phyloP scores from a whole-genome alignment of 1,140 invertebrate species.

The Hylyphantes graminicola region DNA sequence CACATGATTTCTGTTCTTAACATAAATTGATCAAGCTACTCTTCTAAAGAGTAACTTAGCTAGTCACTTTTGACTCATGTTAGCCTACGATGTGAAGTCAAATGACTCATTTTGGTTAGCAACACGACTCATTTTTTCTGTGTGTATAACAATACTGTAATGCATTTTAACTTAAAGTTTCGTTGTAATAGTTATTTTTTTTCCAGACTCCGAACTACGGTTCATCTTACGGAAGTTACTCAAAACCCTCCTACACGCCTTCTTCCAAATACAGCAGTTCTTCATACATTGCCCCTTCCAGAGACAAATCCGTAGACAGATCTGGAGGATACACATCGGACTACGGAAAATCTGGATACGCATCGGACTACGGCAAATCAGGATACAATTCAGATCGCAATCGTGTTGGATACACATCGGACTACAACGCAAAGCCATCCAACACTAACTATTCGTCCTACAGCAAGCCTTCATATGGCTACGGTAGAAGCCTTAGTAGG shows the following conservation, averaged over 20 bases:
- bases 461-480: constrained; percentile 8
- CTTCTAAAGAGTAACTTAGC: too few relatives aligned
- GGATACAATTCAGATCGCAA: constrained; percentile 51
- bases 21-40: too few relatives aligned
- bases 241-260: constrained; percentile 41
- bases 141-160: neutral
- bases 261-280: constrained; percentile 11
- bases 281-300: constrained; percentile 25
- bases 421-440: constrained; percentile 43
- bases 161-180: too few relatives aligned
- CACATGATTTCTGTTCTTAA: too few relatives aligned
- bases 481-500: constrained; percentile 36
- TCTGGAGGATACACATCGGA: constrained; percentile 59
- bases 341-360: constrained; percentile 59
- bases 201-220: constrained; percentile 43
- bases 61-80: too few relatives aligned
- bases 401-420: constrained; percentile 44
- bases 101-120: neutral
- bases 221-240: constrained; percentile 29
- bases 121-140: neutral
- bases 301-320: constrained; percentile 48
- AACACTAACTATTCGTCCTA: constrained; percentile 17
- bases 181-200: neutral
- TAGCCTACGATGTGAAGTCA: too few relatives aligned
- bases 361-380: constrained; percentile 59